Base-by-base conservation (phyloP, 2,797 vertebrate species). In the Tarsius wallacei region DNA sequence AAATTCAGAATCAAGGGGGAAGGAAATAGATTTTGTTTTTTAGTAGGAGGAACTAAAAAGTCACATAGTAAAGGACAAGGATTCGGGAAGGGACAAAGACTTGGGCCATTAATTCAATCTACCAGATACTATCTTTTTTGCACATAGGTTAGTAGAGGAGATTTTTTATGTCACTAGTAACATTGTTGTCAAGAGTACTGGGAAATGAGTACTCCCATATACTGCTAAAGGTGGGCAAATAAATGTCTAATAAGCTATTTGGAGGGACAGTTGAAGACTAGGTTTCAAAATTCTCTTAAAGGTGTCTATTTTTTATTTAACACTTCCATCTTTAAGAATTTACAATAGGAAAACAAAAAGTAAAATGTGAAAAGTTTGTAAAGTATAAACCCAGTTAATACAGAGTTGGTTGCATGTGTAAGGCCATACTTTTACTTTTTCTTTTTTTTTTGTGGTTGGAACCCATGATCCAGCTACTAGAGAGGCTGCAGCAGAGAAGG, bases 241-340 rank as follows among this genome's bases (percentile, higher is more conserved):
- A 90, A 76, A 70, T 94, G 57, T 42, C 59, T 66, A 70, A 63
- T 55, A 31, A 87, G 17, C 28, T 70, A 87, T 47, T 68, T 68
- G 42, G 74, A 61, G 28, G 26, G 55, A n/a, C 9, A 64, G 36
- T 92, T 88, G 24, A 33, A 57, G 49, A 91, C 2, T 94, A 55
- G 42, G 8, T 71, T 90, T 86, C 28, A 95, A 93, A 90, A 61
- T 90, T 9, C n/a, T 87, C 55, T 84, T 68, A 86, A 76, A 81
- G 17, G 4, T 74, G 0, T 33, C 7, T 70, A 53, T 70, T 95
- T 73, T 53, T 70, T 42, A 63, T 19, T n/a, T 9, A 68, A 21
- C 1, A 47, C 12, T 86, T 88, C 17, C 19, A 84, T 63, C 63
- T 80, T 76, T 19, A 76, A 49, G 61, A 76, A 51, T 78, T 95